Evolutionary conservation across 2,113 vertebrate genomes (phyloP).

Genomic region (Oreocharis arfaki): DNA sequence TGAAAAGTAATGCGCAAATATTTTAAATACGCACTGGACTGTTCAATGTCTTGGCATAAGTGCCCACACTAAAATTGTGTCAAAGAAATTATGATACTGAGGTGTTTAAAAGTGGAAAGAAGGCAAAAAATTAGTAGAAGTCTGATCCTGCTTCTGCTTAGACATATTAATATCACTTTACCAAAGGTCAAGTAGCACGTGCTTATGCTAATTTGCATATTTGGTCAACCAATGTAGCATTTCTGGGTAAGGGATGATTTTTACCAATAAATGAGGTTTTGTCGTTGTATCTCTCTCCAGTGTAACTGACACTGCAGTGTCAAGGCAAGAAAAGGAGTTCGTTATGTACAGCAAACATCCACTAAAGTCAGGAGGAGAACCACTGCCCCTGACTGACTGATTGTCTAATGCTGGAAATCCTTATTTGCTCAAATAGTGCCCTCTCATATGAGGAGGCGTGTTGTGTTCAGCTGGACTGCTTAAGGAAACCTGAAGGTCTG

Average conservation of each 20-base stretch:
- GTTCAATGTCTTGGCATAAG: neutral
- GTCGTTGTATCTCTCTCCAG: neutral
- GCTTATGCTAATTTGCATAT: neutral
- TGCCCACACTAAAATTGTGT: neutral
- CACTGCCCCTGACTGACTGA: neutral
- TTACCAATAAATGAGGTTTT: neutral
- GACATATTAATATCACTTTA: neutral
- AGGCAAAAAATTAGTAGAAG: neutral
- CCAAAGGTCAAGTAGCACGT: neutral
- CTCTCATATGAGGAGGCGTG: neutral
- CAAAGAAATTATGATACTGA: neutral
- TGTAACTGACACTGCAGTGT: neutral
- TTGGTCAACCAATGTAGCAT: fast-evolving
- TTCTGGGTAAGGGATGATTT: neutral
- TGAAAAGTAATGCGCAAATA: neutral
- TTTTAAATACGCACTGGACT: neutral
- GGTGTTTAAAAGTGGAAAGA: neutral
- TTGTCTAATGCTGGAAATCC: neutral
- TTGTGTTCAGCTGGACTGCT: neutral
- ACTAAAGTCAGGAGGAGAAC: neutral
- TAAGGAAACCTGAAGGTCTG: neutral
- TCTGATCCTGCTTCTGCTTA: neutral
- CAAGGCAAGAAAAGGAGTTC: neutral
- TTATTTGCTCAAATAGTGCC: neutral
- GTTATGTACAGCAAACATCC: neutral